phyloP scores from a whole-genome alignment of 2,113 vertebrate genomes.

The Psettodes erumei region DNA sequence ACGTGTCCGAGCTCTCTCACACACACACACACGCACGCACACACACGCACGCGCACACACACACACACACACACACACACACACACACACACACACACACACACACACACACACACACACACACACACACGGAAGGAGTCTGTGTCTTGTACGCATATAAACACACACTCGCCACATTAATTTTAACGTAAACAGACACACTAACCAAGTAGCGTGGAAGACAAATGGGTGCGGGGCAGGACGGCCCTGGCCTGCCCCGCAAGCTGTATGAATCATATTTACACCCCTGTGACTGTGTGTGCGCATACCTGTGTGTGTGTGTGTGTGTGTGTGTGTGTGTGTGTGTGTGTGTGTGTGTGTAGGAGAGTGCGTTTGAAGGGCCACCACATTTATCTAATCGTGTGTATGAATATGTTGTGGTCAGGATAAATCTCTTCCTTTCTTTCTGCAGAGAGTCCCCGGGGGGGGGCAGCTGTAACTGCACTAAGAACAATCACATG shows the following conservation, averaged over 20 bases:
- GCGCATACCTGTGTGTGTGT: slow-evolving; percentile 1
- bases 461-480: slow-evolving; percentile 61
- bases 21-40: not conserved
- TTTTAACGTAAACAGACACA: slow-evolving; percentile 70
- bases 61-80: slow-evolving; percentile 64
- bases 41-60: slow-evolving; percentile 42
- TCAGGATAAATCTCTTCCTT: slow-evolving; percentile 69
- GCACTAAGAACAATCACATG: slow-evolving; percentile 79
- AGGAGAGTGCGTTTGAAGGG: slow-evolving; percentile 55
- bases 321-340: not conserved
- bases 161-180: slow-evolving; percentile 65
- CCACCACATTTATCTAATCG: slow-evolving; percentile 67
- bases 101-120: not conserved
- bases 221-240: slow-evolving; percentile 59
- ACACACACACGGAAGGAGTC: slow-evolving; percentile 4
- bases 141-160: slow-evolving; percentile 62
- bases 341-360: not conserved
- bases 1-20: slow-evolving; percentile 47
- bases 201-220: slow-evolving; percentile 48
- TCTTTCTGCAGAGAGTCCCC: slow-evolving; percentile 57
- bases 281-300: slow-evolving; percentile 17
- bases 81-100: not conserved
- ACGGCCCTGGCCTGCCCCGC: slow-evolving; percentile 48
- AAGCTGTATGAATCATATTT: slow-evolving; percentile 56
- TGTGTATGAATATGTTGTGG: slow-evolving; percentile 67